Conservation (phyloP, 1,140 invertebrate species). For the Tenebrio molitor region DNA sequence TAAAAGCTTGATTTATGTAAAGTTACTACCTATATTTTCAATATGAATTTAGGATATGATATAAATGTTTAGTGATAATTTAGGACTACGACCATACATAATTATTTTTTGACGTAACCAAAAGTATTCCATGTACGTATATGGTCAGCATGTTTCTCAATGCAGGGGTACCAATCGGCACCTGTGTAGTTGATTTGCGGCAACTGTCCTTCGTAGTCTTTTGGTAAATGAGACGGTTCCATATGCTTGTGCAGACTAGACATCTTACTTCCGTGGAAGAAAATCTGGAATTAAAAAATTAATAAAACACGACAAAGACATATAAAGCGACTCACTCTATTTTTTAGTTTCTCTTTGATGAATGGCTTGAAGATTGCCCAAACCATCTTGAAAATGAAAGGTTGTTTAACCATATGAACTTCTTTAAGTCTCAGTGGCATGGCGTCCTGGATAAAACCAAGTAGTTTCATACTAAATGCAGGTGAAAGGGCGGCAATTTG, state of each 20-base stretch:
- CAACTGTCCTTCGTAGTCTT: conserved; percentile 80
- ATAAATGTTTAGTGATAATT: too few relatives aligned
- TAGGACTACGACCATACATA: too few relatives aligned
- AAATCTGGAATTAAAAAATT: conserved; percentile 71
- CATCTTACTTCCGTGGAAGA: conserved; percentile 84
- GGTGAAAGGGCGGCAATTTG: conserved; percentile 80
- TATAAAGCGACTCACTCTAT: conserved; percentile 73
- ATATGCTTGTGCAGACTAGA: conserved; percentile 77
- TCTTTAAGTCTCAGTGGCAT: conserved; percentile 91
- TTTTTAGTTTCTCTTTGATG: conserved; percentile 85
- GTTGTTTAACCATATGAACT: conserved; percentile 92
- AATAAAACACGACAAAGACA: neutral
- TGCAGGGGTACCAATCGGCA: conserved; percentile 79
- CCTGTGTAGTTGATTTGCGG: conserved; percentile 82
- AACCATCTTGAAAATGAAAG: conserved; percentile 89
- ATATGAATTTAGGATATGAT: too few relatives aligned
- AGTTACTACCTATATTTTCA: too few relatives aligned
- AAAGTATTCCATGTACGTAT: conserved; percentile 77
- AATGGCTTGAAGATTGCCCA: conserved; percentile 92
- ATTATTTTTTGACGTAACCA: conserved; percentile 71
- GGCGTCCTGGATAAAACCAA: conserved; percentile 88
- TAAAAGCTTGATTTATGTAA: too few relatives aligned
- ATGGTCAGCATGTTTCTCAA: conserved; percentile 73
- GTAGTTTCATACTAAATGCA: conserved; percentile 79
- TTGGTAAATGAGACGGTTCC: conserved; percentile 76